Evolutionary conservation across 2,113 vertebrate genomes (phyloP).

Genomic region (Eleginops maclovinus): DNA sequence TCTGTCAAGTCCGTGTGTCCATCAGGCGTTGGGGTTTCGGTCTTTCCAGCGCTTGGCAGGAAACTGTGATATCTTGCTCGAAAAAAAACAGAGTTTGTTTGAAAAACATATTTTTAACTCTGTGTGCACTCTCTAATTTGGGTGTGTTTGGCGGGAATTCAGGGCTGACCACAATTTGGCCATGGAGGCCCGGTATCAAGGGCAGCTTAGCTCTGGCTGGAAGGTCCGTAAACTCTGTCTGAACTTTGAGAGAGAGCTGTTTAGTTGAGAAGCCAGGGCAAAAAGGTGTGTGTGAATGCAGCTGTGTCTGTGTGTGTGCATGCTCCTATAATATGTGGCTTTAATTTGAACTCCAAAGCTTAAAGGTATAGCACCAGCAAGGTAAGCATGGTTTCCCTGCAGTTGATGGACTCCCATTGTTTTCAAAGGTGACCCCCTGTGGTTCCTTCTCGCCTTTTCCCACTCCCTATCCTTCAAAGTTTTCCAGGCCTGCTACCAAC

Average conservation of each 20-base stretch:
- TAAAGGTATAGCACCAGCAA: slow-evolving; percentile 14
- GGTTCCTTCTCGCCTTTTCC: slow-evolving; percentile 7
- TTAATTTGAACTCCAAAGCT: slow-evolving; percentile 25
- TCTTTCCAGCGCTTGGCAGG: slow-evolving; percentile 68
- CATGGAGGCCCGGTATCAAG: slow-evolving; percentile 67
- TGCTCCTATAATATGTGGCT: slow-evolving; percentile 38
- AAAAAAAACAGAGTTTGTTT: slow-evolving; percentile 50
- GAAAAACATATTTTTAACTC: slow-evolving; percentile 74
- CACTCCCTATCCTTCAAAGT: not conserved
- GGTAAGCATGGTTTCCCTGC: slow-evolving; percentile 36
- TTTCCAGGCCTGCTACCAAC: slow-evolving; percentile 37
- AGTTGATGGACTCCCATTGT: slow-evolving; percentile 29
- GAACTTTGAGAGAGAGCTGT: slow-evolving; percentile 60
- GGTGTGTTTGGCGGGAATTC: slow-evolving; percentile 72
- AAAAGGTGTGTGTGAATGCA: slow-evolving; percentile 24
- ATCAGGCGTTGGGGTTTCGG: slow-evolving; percentile 61
- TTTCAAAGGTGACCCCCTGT: slow-evolving; percentile 20
- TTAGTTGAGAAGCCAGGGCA: not conserved
- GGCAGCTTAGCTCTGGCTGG: slow-evolving; percentile 58
- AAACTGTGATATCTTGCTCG: slow-evolving; percentile 67
- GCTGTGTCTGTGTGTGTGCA: slow-evolving; percentile 51
- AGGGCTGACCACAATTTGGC: slow-evolving; percentile 73
- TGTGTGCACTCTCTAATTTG: slow-evolving; percentile 80
- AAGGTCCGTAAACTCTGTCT: slow-evolving; percentile 69
- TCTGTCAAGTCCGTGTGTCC: slow-evolving; percentile 53